phyloP scores from a whole-genome alignment of 2,113 vertebrate species.

The Cyanoramphus novaezelandiae region DNA sequence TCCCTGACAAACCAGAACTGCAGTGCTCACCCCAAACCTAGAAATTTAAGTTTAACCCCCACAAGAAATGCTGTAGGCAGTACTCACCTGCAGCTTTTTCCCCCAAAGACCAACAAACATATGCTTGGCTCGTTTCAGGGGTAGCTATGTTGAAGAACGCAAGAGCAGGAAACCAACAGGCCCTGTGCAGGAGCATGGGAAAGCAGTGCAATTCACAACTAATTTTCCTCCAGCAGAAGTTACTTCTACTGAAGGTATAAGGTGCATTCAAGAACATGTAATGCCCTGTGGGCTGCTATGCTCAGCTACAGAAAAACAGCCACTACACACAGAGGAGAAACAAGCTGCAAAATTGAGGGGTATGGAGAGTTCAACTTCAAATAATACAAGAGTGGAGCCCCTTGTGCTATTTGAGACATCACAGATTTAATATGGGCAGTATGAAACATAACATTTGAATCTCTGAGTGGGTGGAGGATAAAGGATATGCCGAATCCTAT shows the following conservation, averaged over 20 bases:
- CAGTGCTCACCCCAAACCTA: background rate
- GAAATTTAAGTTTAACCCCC: background rate
- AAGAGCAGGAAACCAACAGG: background rate
- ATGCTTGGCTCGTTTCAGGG: background rate
- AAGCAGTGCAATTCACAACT: background rate
- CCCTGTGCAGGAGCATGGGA: background rate
- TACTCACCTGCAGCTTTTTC: background rate
- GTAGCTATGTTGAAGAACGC: accelerated
- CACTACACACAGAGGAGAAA: background rate
- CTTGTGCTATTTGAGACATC: background rate
- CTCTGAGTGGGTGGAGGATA: background rate
- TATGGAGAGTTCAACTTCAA: background rate
- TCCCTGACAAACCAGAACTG: background rate
- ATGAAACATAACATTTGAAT: background rate
- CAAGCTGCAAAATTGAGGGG: background rate
- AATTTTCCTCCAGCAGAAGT: background rate
- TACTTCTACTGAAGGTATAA: background rate
- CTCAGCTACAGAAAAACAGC: background rate
- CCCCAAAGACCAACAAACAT: background rate
- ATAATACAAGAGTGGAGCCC: background rate
- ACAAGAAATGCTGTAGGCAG: background rate
- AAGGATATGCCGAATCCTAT: background rate
- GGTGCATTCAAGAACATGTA: background rate
- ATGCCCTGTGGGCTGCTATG: background rate
- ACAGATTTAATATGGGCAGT: background rate